Percentiles rank a stretch among this genome's conserved stretches.
phyloP scores from a whole-genome alignment of 2,797 vertebrate species.

The Ispidina picta region DNA sequence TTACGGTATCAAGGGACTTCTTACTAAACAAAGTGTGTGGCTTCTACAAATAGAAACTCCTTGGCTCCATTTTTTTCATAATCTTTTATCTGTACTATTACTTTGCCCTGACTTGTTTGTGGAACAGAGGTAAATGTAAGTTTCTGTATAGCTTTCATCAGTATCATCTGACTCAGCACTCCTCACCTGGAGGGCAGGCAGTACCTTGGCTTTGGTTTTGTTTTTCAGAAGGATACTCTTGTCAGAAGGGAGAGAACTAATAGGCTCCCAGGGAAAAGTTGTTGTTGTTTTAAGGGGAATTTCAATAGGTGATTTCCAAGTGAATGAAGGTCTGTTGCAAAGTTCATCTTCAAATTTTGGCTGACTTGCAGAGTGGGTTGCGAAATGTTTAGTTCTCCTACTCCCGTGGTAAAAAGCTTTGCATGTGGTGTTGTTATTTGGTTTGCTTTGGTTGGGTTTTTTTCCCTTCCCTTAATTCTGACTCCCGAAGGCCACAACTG shows the following conservation, averaged over 20 bases:
- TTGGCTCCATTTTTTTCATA: not conserved
- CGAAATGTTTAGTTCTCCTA: not conserved
- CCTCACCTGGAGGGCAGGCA: slow-evolving; percentile 13
- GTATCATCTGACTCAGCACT: not conserved
- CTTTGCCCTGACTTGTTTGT: slow-evolving; percentile 36
- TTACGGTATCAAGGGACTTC: not conserved
- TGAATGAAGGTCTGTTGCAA: not conserved
- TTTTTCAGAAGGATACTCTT: not conserved
- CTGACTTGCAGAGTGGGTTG: not conserved
- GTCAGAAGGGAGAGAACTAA: not conserved
- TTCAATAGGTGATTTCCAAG: not conserved
- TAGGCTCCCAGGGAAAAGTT: not conserved
- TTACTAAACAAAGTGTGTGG: not conserved
- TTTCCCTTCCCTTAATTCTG: not conserved
- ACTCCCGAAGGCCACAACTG: not conserved
- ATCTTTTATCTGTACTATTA: not conserved
- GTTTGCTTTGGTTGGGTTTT: not conserved
- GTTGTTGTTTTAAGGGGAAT: not conserved
- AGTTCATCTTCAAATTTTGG: not conserved
- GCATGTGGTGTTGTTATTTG: not conserved
- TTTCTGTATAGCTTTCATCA: slow-evolving; percentile 1
- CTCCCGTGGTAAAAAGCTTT: not conserved
- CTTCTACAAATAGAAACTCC: slow-evolving; percentile 15
- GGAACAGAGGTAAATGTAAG: not conserved
- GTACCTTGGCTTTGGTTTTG: not conserved